Conservation (phyloP, 2,888 invertebrate species). For the Drosophila hamatofila region DNA sequence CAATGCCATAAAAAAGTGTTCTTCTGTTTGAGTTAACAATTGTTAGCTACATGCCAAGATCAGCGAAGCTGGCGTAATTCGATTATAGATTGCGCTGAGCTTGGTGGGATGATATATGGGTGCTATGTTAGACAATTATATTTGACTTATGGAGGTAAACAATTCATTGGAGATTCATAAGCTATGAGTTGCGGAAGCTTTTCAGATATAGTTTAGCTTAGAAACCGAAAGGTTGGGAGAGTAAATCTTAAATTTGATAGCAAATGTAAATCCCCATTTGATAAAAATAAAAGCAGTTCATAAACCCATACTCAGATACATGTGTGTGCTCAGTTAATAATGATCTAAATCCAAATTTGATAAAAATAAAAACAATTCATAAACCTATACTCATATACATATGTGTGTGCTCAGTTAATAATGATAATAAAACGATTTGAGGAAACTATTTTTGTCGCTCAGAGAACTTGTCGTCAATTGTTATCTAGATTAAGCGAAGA, state of each 20-base stretch:
- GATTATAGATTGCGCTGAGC: neutral
- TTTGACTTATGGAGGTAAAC: neutral
- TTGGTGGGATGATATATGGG: neutral
- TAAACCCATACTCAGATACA: too few species aligned
- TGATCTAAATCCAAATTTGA: neutral
- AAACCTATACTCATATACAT: neutral
- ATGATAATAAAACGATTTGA: neutral
- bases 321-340: too few species aligned
- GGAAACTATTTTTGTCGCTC: neutral
- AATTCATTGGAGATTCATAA: neutral
- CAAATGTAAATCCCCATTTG: too few species aligned
- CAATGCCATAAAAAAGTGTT: slow-evolving; percentile 31
- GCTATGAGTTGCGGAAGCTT: neutral
- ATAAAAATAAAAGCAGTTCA: too few species aligned
- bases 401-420: neutral
- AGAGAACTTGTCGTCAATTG: slow-evolving; percentile 9
- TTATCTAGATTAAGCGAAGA: slow-evolving; percentile 13
- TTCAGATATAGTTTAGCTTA: neutral
- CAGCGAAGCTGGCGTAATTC: slow-evolving; percentile 19
- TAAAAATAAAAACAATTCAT: neutral
- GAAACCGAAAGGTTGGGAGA: neutral
- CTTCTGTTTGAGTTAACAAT: slow-evolving; percentile 60
- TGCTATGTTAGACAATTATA: neutral
- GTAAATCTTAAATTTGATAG: neutral
- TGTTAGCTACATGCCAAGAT: slow-evolving; percentile 59